Base-by-base conservation (phyloP, 2,113 vertebrate genomes). In the Lethenteron camtschaticum region DNA sequence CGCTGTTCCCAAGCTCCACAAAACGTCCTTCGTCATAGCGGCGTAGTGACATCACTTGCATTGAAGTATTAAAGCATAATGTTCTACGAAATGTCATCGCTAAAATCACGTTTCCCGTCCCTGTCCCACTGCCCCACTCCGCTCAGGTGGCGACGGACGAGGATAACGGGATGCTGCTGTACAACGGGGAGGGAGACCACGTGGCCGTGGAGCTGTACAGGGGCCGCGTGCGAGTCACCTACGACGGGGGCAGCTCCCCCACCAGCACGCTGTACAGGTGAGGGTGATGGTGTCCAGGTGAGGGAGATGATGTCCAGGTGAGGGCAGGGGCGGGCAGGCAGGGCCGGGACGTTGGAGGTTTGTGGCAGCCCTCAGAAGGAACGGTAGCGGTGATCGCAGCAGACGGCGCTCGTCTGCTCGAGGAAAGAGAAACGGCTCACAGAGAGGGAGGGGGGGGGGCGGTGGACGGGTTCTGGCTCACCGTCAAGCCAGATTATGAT, bases 241-340 rank as follows among this genome's bases (percentile, higher is more conserved):
- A 95, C 8, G 88, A 96, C 75, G 87, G 88, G 2, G 90, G 90
- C 72, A 85, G 83, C 13, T 88, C 88, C 71, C 91, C 92, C 3
- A 83, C 87, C 16, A 91, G 90, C 75, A 90, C 94, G 70, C 95
- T 99, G 77, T 99, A 99, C 84, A 99, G 94, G 94, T 63, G 59
- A 63, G 13, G 59, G 59, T 63, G 59, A 14, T 63, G 59, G 59
- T 63, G 59, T 63, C 16, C 13, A 63, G 59, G 59, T 60, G 12
- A 13, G 59, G 2, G 59, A 16, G 59, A 16, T 60, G 59, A 60
- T 60, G 59, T 63, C 12, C 12, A 63, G 59, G 8, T 63, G 13
- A 14, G 59, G 41, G 41, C 41, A 41, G 41, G 41, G 41, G 41
- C 41, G 41, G 41, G 41, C 41, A 41, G 41, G 41, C 41, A 5